phyloP scores from a whole-genome alignment of 2,113 vertebrate species.

The Myodes glareolus region DNA sequence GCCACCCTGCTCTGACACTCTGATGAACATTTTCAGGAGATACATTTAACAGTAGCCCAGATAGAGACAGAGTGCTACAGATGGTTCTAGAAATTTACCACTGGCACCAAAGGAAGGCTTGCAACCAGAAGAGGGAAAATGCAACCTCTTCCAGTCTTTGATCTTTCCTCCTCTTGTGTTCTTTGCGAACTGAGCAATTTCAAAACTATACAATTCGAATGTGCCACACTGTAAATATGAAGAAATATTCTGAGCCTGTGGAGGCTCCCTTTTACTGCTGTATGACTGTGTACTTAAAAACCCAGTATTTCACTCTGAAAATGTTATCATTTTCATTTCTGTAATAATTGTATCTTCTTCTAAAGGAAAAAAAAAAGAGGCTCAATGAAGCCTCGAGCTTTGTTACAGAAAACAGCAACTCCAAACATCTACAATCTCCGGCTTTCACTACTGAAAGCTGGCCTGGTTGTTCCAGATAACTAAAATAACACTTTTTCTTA shows the following conservation, averaged over 20 bases:
- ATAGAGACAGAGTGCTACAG: neutral
- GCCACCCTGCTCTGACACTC: neutral
- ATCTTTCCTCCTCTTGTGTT: constrained; percentile 38
- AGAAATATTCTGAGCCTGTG: neutral
- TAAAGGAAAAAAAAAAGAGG: constrained; percentile 20
- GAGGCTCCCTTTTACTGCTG: constrained; percentile 23
- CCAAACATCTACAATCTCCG: neutral
- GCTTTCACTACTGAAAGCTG: constrained; percentile 37
- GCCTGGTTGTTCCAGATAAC: neutral
- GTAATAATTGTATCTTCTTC: constrained; percentile 48
- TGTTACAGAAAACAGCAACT: constrained; percentile 47
- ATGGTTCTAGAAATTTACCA: constrained; percentile 39
- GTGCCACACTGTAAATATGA: constrained; percentile 18
- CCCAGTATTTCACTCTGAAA: constrained; percentile 48
- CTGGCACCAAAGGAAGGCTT: neutral
- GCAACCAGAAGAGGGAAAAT: neutral
- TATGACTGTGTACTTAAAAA: constrained; percentile 42
- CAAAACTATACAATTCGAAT: constrained; percentile 52
- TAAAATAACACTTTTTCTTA: constrained; percentile 58
- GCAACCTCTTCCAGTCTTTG: neutral
- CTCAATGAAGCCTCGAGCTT: neutral
- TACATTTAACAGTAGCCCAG: constrained; percentile 8
- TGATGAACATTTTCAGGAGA: constrained; percentile 4
- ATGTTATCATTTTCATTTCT: constrained; percentile 44
- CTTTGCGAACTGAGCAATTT: constrained; percentile 41